Conservation (phyloP, 1,140 invertebrate genomes). For the Stenopsyche tienmushanensis region DNA sequence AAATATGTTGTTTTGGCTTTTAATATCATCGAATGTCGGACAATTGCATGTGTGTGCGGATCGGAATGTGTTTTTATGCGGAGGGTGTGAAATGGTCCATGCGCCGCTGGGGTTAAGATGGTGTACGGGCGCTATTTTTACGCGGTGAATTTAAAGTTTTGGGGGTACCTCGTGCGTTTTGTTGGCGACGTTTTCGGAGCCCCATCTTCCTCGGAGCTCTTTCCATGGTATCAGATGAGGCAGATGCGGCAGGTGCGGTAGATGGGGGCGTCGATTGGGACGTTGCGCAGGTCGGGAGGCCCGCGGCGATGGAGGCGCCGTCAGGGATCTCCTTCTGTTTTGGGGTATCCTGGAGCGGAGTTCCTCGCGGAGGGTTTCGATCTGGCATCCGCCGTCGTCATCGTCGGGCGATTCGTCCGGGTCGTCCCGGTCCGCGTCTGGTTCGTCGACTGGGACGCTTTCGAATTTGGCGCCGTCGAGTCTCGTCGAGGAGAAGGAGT, state of each 20-base stretch:
- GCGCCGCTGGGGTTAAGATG: too few relatives aligned
- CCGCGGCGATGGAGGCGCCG: constrained; percentile 54
- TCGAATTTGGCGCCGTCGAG: constrained; percentile 32
- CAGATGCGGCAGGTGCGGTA: constrained; percentile 51
- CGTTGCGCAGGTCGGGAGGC: constrained; percentile 45
- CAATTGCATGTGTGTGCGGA: too few relatives aligned
- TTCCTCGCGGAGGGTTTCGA: constrained; percentile 48
- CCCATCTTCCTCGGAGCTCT: constrained; percentile 37
- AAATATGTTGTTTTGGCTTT: too few relatives aligned
- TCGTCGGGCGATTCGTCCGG: constrained; percentile 47
- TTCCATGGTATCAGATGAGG: constrained; percentile 52
- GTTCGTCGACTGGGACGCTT: constrained; percentile 46
- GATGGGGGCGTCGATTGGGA: constrained; percentile 44
- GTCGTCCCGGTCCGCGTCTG: background rate
- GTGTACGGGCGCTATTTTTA: too few relatives aligned
- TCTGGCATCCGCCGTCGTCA: constrained; percentile 51
- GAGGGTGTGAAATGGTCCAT: too few relatives aligned
- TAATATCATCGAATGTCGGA: too few relatives aligned
- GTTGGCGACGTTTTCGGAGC: constrained; percentile 46
- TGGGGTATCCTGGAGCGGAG: constrained; percentile 45
- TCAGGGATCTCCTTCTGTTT: constrained; percentile 49
- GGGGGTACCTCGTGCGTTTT: constrained; percentile 53
- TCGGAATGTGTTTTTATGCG: too few relatives aligned
- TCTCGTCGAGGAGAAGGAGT: constrained; percentile 30
- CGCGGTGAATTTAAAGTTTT: too few relatives aligned